Conservation (phyloP, 2,113 vertebrate genomes). For the Scomber scombrus region DNA sequence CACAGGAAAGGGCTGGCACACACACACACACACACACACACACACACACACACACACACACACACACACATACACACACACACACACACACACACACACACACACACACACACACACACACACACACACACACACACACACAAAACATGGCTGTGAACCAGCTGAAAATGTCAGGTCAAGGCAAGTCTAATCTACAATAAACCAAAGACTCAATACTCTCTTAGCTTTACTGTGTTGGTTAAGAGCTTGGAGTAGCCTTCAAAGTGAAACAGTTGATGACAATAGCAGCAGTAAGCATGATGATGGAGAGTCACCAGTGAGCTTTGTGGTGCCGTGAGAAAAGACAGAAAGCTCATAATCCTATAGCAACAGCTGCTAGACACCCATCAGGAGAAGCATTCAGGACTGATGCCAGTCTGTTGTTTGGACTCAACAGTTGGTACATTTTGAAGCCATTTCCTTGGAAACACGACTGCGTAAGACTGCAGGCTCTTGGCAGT, state of each 20-base stretch:
- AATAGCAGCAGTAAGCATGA: conserved; percentile 25
- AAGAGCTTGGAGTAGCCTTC: background rate
- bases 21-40: background rate
- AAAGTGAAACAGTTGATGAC: conserved; percentile 29
- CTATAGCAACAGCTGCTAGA: conserved; percentile 39
- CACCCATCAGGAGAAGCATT: conserved; percentile 29
- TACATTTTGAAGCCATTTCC: conserved; percentile 21
- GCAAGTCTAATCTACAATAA: conserved; percentile 21
- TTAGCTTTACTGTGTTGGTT: background rate
- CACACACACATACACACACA: conserved; percentile 4
- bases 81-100: background rate
- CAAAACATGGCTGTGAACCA: conserved; percentile 27
- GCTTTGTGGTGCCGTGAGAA: conserved; percentile 16
- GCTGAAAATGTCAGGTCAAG: conserved; percentile 16
- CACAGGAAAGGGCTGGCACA: conserved; percentile 7
- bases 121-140: background rate
- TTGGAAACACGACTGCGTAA: conserved; percentile 6
- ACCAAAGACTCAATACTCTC: conserved; percentile 3
- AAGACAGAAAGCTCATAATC: conserved; percentile 32
- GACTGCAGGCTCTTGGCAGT: background rate
- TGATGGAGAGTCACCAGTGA: conserved; percentile 8
- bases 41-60: background rate
- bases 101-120: background rate
- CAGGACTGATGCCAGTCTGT: conserved; percentile 28
- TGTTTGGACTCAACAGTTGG: conserved; percentile 37